Conservation (phyloP, 1,140 invertebrate species). For the Sminthurinus signatus region DNA sequence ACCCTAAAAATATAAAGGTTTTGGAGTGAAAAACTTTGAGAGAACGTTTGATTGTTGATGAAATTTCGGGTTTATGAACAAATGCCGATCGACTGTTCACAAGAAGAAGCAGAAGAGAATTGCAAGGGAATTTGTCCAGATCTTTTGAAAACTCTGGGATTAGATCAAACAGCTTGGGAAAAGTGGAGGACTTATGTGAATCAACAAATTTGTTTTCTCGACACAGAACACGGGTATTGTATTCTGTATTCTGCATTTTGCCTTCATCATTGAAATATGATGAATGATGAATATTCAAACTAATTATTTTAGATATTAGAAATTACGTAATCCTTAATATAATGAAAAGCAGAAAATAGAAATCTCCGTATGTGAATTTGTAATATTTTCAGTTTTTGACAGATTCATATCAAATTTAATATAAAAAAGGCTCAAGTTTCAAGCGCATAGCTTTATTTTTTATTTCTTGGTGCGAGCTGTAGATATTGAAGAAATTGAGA, state of each 20-base stretch:
- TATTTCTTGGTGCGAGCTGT: not conserved
- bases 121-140: not conserved
- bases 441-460: too few relatives aligned
- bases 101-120: not conserved
- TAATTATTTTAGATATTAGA: too few relatives aligned
- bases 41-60: not conserved
- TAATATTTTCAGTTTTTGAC: too few relatives aligned
- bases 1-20: too few relatives aligned
- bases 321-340: too few relatives aligned
- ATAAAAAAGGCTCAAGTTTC: too few relatives aligned
- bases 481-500: not conserved
- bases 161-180: constrained; percentile 14
- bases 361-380: not conserved
- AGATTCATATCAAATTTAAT: too few relatives aligned
- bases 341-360: too few relatives aligned
- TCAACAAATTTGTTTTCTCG: constrained; percentile 3
- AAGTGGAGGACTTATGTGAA: constrained; percentile 7
- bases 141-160: constrained; percentile 1
- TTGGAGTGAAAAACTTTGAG: too few relatives aligned
- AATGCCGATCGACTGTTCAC: constrained; percentile 3
- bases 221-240: constrained; percentile 6
- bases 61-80: not conserved
- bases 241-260: too few relatives aligned
- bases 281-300: too few relatives aligned
- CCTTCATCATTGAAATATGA: too few relatives aligned